Base-by-base conservation (phyloP, 1,140 invertebrate species). In the Lordiphosa clarofinis region DNA sequence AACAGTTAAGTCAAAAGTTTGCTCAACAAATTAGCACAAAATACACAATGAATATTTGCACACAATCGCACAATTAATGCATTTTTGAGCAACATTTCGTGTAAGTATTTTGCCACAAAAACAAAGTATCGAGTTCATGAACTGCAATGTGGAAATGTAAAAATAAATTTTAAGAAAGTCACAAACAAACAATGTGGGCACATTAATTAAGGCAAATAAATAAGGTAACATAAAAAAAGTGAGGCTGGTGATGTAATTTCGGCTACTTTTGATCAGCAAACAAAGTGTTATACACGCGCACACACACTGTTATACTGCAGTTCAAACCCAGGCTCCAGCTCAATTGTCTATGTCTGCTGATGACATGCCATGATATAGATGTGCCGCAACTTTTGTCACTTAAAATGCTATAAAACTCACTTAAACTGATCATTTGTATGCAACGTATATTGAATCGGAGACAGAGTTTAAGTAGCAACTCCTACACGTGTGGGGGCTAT, bases 351-450 rank as follows among this genome's bases (percentile, higher is more conserved):
- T 9, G 36, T 11, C 28, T 28, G 21, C 35, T 31, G 71, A 55
- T 66, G 66, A 19, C 66, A 38, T 42, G 43, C 15, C 13, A 33
- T 50, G 61, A 72, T 72, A 55, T 35, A 66, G 38, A 74, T 57
- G 48, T 52, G 48, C 24, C 47, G 40, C 65, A 74, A 69, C 58
- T 31, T 59, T 69, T 70, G 60, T 64, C 75, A 81, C 76, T 82
- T 82, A 82, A 81, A 81, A 76, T 61, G 44, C 28, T 56, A 82
- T 76, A 72, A 81, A 82, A 76, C 48, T 63, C 54, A 81, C 56
- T 81, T 68, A 61, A 68, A 61, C 67, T 52, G 53, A 42, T 38
- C 46, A 82, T 81, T 82, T 60, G 78, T 81, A 76, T 81, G 61
- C 75, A 56, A 9, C 39, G 40, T 42, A 24, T 24, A 31, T 37